These are phyloP conservation scores for Karalla daura DNA, from an alignment of 2,797 vertebrate genomes.

Conservation along the genomic window DNA sequence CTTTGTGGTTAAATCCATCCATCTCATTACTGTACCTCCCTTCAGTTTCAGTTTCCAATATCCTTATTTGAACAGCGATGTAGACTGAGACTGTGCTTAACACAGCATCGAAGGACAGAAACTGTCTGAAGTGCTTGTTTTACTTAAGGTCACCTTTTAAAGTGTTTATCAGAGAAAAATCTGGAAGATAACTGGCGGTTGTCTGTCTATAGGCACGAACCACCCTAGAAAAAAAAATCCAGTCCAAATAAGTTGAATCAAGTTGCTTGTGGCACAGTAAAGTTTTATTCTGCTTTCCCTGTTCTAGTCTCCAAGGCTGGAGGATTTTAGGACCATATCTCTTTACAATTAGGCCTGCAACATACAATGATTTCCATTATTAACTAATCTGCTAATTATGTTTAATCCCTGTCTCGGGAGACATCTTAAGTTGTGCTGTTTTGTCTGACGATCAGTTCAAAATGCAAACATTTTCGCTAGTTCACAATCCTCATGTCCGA, in stretches of 20 bases:
- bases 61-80: constrained; percentile 14
- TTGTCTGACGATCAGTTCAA: neutral
- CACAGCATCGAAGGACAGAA: constrained; percentile 2
- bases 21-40: constrained; percentile 8
- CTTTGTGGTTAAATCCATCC: constrained; percentile 11
- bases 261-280: neutral
- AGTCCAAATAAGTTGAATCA: no score
- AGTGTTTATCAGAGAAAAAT: constrained; percentile 6
- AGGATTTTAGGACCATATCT: neutral
- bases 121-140: neutral
- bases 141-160: neutral
- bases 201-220: neutral
- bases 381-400: neutral
- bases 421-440: neutral
- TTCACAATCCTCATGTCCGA: neutral
- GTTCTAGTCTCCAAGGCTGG: neutral
- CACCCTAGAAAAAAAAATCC: neutral
- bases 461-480: neutral
- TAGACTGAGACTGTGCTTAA: neutral
- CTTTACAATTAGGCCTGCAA: neutral
- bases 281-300: neutral
- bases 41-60: neutral
- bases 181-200: neutral
- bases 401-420: neutral
- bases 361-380: neutral